Evolutionary conservation across 1,140 invertebrate species (phyloP).

Genomic region (Arion vulgaris): DNA sequence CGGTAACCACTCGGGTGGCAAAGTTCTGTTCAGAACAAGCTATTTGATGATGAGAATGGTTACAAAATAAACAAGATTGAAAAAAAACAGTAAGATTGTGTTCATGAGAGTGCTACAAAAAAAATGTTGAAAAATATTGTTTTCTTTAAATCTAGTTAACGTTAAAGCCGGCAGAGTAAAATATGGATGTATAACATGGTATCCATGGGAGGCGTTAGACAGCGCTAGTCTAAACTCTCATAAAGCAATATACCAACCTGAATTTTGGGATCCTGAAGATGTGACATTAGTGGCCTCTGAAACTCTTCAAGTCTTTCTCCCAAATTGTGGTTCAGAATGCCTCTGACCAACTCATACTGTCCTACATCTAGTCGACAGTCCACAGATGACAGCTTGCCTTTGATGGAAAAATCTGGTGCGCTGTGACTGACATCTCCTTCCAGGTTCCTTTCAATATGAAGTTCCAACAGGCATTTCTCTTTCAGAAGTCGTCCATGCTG

Average conservation of each 20-base stretch:
- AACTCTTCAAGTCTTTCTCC: conserved; percentile 88
- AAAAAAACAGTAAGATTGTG: no score
- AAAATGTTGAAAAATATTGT: no score
- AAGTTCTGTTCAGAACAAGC: no score
- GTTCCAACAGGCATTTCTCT: conserved; percentile 84
- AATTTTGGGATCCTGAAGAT: conserved; percentile 68
- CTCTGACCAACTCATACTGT: conserved; percentile 91
- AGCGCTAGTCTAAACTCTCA: no score
- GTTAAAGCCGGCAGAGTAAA: no score
- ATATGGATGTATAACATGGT: no score
- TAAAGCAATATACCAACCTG: conserved; percentile 60
- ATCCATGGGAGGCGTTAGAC: no score
- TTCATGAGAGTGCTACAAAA: no score
- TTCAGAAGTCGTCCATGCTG: conserved; percentile 77
- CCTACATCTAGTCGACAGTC: conserved; percentile 85
- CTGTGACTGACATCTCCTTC: conserved; percentile 79
- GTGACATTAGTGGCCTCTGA: conserved; percentile 65
- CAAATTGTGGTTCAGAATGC: conserved; percentile 91
- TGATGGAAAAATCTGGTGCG: conserved; percentile 89
- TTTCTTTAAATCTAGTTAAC: no score
- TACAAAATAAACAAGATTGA: no score
- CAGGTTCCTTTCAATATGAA: conserved; percentile 89
- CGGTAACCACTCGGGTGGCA: no score
- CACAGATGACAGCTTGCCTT: conserved; percentile 88
- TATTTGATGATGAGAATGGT: no score